Percentiles rank a stretch among this genome's conserved stretches.
Evolutionary conservation across 2,113 vertebrate species (phyloP).

Genomic region (Eubucco bourcierii): DNA sequence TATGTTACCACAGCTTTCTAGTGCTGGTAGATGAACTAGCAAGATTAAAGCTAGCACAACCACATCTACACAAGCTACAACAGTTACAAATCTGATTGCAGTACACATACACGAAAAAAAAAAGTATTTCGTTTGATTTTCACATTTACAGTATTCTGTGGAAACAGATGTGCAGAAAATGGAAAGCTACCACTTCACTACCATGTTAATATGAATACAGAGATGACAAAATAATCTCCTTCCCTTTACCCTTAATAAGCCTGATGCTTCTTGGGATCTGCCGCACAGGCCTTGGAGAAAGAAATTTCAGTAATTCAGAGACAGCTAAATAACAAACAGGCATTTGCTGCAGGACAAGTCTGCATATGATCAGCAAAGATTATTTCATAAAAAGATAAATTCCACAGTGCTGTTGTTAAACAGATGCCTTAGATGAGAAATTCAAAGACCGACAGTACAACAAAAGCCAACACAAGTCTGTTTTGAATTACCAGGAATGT

Average conservation of each 20-base stretch:
- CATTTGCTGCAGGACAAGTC: not conserved
- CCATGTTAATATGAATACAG: not conserved
- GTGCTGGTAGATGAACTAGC: not conserved
- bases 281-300: not conserved
- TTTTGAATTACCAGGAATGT: not conserved
- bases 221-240: not conserved
- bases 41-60: not conserved
- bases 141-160: not conserved
- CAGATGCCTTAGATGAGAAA: constrained; percentile 1
- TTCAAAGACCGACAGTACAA: not conserved
- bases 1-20: not conserved
- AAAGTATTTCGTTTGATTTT: not conserved
- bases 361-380: not conserved
- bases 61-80: not conserved
- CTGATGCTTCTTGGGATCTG: not conserved
- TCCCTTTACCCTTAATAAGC: not conserved
- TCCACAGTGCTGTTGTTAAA: not conserved
- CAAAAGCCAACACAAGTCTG: not conserved
- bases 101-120: not conserved
- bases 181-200: not conserved
- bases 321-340: not conserved
- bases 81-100: not conserved
- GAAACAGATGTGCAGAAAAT: not conserved
- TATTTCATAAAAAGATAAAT: not conserved
- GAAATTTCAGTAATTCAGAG: not conserved